Conservation (phyloP, 2,888 invertebrate genomes). For the Notodonta dromedarius region DNA sequence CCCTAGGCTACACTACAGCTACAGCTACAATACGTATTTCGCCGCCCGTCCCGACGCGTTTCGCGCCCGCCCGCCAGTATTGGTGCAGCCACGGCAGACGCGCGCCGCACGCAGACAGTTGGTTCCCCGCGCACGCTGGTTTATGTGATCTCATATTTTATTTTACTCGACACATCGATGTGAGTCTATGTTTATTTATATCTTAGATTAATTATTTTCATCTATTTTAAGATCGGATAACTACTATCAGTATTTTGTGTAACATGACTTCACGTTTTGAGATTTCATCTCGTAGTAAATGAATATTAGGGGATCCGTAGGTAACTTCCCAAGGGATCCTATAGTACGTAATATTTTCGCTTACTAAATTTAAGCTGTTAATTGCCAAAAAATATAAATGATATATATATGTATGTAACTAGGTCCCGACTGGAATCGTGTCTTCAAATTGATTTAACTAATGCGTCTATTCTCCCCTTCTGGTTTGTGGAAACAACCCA, state of each 20-base stretch:
- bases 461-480: neutral
- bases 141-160: conserved; percentile 62
- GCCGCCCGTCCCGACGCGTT: conserved; percentile 14
- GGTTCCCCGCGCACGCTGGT: conserved; percentile 40
- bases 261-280: neutral
- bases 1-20: neutral
- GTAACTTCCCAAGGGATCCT: too few species aligned
- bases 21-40: conserved; percentile 15
- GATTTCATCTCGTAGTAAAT: conserved; percentile 2
- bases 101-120: conserved; percentile 46
- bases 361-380: too few species aligned
- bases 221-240: neutral
- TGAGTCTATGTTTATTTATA: conserved; percentile 50
- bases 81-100: conserved; percentile 59
- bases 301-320: neutral
- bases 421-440: neutral
- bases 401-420: too few species aligned
- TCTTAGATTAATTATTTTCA: conserved; percentile 6
- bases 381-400: too few species aligned
- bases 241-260: too few species aligned
- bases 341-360: too few species aligned
- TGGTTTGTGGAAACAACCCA: neutral
- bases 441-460: neutral
- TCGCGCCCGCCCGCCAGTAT: conserved; percentile 36
- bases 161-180: conserved; percentile 50